A percentile compares a stretch with the other conserved stretches of the same genome.
Conservation (phyloP, 2,113 vertebrate species). For the Fregetta grallaria region DNA sequence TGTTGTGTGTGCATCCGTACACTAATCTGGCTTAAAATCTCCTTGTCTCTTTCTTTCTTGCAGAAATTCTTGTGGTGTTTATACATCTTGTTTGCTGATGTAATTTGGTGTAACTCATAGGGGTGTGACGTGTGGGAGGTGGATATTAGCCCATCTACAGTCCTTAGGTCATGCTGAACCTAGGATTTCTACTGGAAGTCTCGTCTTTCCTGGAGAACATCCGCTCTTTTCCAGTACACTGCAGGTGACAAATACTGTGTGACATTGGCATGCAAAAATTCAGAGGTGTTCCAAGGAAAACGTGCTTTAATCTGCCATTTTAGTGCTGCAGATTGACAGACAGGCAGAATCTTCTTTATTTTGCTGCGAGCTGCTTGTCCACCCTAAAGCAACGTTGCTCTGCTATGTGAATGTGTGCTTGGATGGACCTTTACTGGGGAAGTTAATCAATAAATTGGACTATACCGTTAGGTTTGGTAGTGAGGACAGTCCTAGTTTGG, state of each 20-base stretch:
- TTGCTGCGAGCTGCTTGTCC: neutral
- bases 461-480: neutral
- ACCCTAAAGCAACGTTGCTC: neutral
- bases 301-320: neutral
- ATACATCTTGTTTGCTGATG: neutral
- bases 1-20: neutral
- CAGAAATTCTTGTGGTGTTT: neutral
- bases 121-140: neutral
- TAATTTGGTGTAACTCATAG: neutral
- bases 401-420: neutral
- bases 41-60: neutral
- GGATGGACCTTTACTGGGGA: neutral
- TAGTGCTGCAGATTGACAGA: neutral
- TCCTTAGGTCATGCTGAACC: rapidly evolving
- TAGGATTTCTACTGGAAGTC: neutral
- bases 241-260: neutral
- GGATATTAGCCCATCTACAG: neutral
- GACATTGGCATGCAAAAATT: neutral
- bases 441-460: neutral
- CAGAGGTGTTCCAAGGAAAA: neutral
- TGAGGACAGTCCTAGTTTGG: neutral
- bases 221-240: neutral
- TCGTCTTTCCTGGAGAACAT: neutral
- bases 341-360: neutral
- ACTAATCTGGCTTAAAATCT: neutral